Evolutionary conservation across 2,888 invertebrate genomes (phyloP).

Genomic region (Quadroppia sp.): DNA sequence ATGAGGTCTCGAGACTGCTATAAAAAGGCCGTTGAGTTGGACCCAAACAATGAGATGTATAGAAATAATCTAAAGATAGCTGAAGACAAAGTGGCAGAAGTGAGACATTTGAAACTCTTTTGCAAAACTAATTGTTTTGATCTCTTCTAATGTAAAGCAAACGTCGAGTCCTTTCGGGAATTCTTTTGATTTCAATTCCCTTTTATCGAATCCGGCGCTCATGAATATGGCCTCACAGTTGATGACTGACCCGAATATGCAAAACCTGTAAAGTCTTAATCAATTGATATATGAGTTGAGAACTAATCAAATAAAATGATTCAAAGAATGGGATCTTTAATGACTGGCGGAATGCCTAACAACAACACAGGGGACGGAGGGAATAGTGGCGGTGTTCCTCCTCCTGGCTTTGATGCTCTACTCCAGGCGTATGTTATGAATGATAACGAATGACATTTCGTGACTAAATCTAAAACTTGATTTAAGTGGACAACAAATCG

Average conservation of each 20-base stretch:
- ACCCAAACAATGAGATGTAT: constrained; percentile 87
- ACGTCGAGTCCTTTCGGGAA: constrained; percentile 41
- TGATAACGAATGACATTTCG: not conserved
- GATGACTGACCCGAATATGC: constrained; percentile 77
- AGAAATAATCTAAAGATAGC: constrained; percentile 77
- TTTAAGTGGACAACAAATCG: constrained; percentile 70
- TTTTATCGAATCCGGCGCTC: constrained; percentile 60
- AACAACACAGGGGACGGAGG: constrained; percentile 9
- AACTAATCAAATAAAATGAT: not conserved
- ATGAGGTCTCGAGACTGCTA: constrained; percentile 80
- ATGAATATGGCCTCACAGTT: constrained; percentile 79
- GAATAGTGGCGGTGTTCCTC: not conserved
- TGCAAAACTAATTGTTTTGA: not conserved
- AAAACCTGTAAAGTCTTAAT: constrained; percentile 60
- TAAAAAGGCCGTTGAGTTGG: constrained; percentile 78
- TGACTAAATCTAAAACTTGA: not conserved
- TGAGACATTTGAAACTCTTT: not conserved
- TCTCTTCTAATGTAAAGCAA: constrained; percentile 44
- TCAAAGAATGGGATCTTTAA: constrained; percentile 13
- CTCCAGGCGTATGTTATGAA: constrained; percentile 58
- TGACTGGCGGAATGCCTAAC: constrained; percentile 18
- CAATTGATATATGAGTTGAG: constrained; percentile 3
- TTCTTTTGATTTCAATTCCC: constrained; percentile 41
- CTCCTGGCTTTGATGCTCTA: constrained; percentile 54
- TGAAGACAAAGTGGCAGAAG: constrained; percentile 61